These are phyloP conservation scores for Triops longicaudatus DNA, from an alignment of 1,140 invertebrate genomes.

Conservation along the genomic window DNA sequence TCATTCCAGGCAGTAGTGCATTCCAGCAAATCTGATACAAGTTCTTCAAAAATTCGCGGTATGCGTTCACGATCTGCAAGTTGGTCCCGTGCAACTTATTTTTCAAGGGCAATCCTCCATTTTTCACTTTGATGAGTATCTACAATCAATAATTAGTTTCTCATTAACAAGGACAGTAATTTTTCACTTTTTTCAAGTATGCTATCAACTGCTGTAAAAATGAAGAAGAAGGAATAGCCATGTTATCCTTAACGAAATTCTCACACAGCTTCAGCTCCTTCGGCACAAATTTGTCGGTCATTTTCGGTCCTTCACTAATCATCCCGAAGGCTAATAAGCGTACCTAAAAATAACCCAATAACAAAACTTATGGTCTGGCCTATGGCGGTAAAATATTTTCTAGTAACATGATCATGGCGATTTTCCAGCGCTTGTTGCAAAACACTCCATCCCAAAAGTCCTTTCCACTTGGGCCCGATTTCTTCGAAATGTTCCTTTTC, in stretches of 20 bases:
- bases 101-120: conserved; percentile 35
- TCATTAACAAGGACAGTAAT: conserved; percentile 12
- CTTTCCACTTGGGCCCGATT: conserved; percentile 36
- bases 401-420: conserved; percentile 41
- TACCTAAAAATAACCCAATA: conserved; percentile 38
- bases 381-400: conserved; percentile 25
- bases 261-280: conserved; percentile 58
- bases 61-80: conserved; percentile 27
- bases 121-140: conserved; percentile 39
- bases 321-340: conserved; percentile 52
- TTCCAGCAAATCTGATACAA: conserved; percentile 47
- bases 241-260: conserved; percentile 58
- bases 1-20: conserved; percentile 57
- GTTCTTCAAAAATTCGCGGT: conserved; percentile 43
- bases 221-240: conserved; percentile 56
- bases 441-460: conserved; percentile 36
- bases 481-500: not conserved
- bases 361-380: conserved; percentile 21
- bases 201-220: conserved; percentile 43
- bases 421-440: conserved; percentile 39
- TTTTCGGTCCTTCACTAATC: conserved; percentile 64
- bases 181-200: conserved; percentile 42
- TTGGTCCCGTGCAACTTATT: conserved; percentile 24
- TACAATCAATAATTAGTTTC: conserved; percentile 31
- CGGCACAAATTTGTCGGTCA: conserved; percentile 52